Percentiles rank a stretch among this genome's conserved stretches.
Evolutionary conservation across 2,888 invertebrate species (phyloP).

Genomic region (Vannuccia rotundouncinata): DNA sequence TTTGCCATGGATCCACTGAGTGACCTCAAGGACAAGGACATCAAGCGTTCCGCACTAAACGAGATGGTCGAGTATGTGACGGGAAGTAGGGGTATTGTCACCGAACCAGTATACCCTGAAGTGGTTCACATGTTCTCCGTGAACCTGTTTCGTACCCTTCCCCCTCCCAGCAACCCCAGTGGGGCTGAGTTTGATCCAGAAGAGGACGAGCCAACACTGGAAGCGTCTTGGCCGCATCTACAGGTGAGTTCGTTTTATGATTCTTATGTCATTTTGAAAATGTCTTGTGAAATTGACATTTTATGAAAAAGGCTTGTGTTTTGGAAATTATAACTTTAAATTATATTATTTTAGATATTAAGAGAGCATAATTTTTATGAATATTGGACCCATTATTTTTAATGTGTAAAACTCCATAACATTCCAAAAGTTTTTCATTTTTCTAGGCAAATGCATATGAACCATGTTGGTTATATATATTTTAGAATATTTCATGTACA

Average conservation of each 20-base stretch:
- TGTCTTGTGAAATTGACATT: too few species aligned
- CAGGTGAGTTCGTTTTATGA: slow-evolving; percentile 48
- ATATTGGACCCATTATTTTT: too few species aligned
- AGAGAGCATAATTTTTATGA: too few species aligned
- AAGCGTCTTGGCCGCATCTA: slow-evolving; percentile 98
- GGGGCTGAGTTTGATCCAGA: slow-evolving; percentile 89
- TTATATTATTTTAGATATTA: too few species aligned
- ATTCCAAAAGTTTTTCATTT: too few species aligned
- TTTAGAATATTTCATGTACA: too few species aligned
- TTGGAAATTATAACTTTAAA: too few species aligned
- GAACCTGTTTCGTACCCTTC: slow-evolving; percentile 93
- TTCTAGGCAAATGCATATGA: too few species aligned
- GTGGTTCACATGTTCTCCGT: slow-evolving; percentile 78
- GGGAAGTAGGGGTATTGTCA: slow-evolving; percentile 79
- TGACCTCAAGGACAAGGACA: slow-evolving; percentile 97
- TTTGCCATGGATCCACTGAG: slow-evolving; percentile 85
- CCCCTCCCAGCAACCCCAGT: slow-evolving; percentile 75
- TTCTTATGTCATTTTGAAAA: neutral
- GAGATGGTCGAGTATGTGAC: slow-evolving; percentile 95
- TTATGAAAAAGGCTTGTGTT: too few species aligned
- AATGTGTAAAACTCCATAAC: too few species aligned
- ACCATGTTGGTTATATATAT: too few species aligned
- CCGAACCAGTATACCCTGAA: slow-evolving; percentile 94
- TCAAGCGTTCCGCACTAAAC: slow-evolving; percentile 88
- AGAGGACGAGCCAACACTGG: slow-evolving; percentile 97